Evolutionary conservation across 2,888 invertebrate species (phyloP), one percentile per base, ranked within the genome.

Genomic region (Melieria picta): DNA sequence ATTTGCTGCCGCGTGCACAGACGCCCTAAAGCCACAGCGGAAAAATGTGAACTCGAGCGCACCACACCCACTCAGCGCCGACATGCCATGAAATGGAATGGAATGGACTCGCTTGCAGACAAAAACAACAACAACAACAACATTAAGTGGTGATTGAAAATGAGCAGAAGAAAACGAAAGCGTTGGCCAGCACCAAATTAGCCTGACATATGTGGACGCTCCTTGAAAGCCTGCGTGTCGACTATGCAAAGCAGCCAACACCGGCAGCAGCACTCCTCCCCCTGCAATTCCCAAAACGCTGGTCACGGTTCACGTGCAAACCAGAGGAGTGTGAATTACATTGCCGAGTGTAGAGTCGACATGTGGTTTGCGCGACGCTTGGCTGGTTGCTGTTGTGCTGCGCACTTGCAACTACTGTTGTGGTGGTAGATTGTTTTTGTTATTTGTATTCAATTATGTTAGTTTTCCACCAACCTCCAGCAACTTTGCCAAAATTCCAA

Each of bases 181-280:
- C 11, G 30, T 7, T 45, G 10, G 3, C 10, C 30, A 55, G 47
- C 65, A 65, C 46, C 47, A 66, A 65, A 66, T 71, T 71, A 60
- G 56, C 52, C n/a, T 56, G 55, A 13, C 7, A 30, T 11, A 57
- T 48, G 71, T 67, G 66, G 71, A 63, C 63, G 63, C 71, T 46
- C 71, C 66, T 71, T 50, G 16, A 56, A n/a, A 46, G n/a, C 11
- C 48, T 52, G 45, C 45, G 52, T 47, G 61, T 61, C 16, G 16
- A 43, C 10, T 13, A 47, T 30, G 57, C n/a, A 11, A 13, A 7
- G 11, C 43, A 46, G 30, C 43, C 42, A 56, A 46, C 63, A 46
- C 13, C 67, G 43, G 4, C 43, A 42, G 46, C 9, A 9, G 42
- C 63, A 55, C 46, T 30, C 30, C 11, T 1, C 56, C n/a, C 16